phyloP scores from a whole-genome alignment of 2,797 vertebrate species.

The Eulemur rubriventer region DNA sequence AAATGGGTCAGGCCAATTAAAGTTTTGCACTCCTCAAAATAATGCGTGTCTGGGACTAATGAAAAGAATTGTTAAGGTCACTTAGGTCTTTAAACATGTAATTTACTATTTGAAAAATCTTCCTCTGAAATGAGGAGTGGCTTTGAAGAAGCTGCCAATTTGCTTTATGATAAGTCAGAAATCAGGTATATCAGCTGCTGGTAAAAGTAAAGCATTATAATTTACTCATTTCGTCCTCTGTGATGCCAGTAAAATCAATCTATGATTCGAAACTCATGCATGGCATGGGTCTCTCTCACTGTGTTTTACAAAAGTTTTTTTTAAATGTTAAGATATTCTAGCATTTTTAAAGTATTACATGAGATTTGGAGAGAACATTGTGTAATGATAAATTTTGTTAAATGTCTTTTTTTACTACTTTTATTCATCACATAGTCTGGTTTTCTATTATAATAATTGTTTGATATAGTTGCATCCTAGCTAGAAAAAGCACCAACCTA shows the following conservation, averaged over 20 bases:
- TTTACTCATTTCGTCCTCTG: not conserved
- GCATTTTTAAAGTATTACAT: not conserved
- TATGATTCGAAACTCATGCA: not conserved
- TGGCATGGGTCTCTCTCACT: not conserved
- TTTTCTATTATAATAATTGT: not conserved
- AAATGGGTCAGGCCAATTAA: not conserved
- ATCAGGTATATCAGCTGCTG: not conserved
- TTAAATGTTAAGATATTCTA: not conserved
- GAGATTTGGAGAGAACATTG: not conserved
- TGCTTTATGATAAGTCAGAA: not conserved
- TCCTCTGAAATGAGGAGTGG: not conserved
- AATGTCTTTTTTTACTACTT: not conserved
- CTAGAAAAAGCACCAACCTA: not conserved
- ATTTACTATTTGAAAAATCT: constrained; percentile 7
- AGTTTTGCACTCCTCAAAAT: not conserved
- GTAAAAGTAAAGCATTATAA: not conserved
- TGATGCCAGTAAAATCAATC: not conserved
- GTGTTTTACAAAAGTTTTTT: not conserved
- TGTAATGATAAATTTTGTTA: not conserved
- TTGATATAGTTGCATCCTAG: not conserved
- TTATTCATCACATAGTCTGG: not conserved
- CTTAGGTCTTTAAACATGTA: not conserved
- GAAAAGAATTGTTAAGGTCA: not conserved
- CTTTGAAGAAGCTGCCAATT: not conserved
- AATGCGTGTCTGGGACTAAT: not conserved